phyloP scores from a whole-genome alignment of 2,113 vertebrate genomes.

The Sinocyclocheilus anophthalmus region DNA sequence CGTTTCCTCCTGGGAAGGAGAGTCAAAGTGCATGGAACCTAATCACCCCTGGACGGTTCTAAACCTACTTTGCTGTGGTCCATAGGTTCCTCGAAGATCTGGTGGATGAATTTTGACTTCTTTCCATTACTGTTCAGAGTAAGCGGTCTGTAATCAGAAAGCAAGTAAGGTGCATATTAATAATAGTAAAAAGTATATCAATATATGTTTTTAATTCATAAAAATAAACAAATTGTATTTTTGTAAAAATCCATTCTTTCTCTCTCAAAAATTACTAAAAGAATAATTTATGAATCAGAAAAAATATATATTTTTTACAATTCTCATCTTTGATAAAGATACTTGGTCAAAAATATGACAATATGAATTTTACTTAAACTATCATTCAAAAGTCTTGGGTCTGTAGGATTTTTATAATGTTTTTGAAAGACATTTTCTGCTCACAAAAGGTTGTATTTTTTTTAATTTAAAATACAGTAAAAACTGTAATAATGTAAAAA shows the following conservation, averaged over 20 bases:
- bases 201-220: not conserved
- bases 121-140: slow-evolving; percentile 89
- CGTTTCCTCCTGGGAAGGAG: not conserved
- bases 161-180: not conserved
- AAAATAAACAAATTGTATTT: not conserved
- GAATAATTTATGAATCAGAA: not conserved
- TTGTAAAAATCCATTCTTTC: not conserved
- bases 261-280: not conserved
- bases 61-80: slow-evolving; percentile 77
- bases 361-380: too few species aligned
- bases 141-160: slow-evolving; percentile 76
- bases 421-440: too few species aligned
- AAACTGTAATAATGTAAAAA: too few species aligned
- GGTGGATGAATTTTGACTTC: slow-evolving; percentile 89
- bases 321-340: too few species aligned
- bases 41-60: slow-evolving; percentile 59
- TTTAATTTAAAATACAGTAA: too few species aligned
- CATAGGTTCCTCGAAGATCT: slow-evolving; percentile 86
- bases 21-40: not conserved
- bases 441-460: too few species aligned
- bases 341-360: too few species aligned
- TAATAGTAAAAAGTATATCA: not conserved
- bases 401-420: too few species aligned
- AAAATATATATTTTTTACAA: too few species aligned
- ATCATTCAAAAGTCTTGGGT: too few species aligned